Percentiles rank a stretch among this genome's conserved stretches.
Evolutionary conservation across 2,888 invertebrate genomes (phyloP).

Genomic region (Spisula subtruncata): DNA sequence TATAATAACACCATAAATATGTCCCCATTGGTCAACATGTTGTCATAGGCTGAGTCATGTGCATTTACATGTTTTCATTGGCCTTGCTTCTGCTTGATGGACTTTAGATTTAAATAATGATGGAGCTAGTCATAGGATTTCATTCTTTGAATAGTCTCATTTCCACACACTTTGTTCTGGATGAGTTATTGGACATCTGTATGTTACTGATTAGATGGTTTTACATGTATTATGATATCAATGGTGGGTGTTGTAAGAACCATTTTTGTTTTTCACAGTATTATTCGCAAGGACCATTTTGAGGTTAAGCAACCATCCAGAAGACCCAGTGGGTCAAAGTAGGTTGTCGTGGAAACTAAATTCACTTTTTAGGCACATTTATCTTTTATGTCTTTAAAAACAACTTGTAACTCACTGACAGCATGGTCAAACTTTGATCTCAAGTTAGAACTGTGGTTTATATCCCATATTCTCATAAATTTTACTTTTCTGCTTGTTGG

Average conservation of each 20-base stretch:
- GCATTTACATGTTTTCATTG: no score
- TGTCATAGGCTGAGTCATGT: no score
- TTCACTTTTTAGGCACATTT: slow-evolving; percentile 45
- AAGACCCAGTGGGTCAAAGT: slow-evolving; percentile 63
- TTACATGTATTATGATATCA: slow-evolving; percentile 19
- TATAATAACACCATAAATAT: no score
- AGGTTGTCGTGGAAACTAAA: slow-evolving; percentile 55
- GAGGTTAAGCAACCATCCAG: slow-evolving; percentile 60
- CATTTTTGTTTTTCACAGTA: slow-evolving; percentile 61
- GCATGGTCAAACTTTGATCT: slow-evolving; percentile 2
- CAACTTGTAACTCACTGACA: slow-evolving; percentile 23
- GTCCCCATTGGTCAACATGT: no score
- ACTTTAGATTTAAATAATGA: no score
- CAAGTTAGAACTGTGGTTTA: no score
- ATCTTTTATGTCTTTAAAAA: slow-evolving; percentile 26
- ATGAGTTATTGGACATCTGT: neutral
- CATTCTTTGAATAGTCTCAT: no score
- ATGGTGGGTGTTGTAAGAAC: slow-evolving; percentile 29
- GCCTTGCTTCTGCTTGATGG: no score
- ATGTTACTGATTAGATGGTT: neutral
- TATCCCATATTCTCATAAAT: no score
- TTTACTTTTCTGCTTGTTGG: no score
- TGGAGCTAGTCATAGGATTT: no score
- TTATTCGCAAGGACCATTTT: slow-evolving; percentile 65
- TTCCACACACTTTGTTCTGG: no score